Evolutionary conservation across 2,113 vertebrate genomes (phyloP).

Genomic region (Myiagra hebetior): DNA sequence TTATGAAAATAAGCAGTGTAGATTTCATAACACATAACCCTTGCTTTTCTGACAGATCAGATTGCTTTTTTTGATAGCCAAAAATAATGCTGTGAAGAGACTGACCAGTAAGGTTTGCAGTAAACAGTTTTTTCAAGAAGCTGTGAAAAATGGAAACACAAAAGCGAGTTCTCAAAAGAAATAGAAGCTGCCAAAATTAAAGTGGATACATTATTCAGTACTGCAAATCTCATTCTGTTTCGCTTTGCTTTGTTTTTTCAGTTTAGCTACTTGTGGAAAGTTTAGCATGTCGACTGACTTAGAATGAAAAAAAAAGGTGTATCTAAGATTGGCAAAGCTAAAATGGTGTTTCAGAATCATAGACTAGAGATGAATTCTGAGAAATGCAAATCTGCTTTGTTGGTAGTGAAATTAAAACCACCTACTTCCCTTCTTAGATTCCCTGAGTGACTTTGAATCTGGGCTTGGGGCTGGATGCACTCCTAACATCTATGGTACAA

Average conservation of each 20-base stretch:
- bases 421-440: neutral
- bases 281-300: neutral
- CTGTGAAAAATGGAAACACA: neutral
- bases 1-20: neutral
- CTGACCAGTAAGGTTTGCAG: neutral
- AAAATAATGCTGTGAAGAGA: neutral
- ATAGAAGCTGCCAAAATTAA: neutral
- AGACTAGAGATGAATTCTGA: neutral
- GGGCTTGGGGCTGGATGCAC: accelerated
- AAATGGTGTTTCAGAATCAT: neutral
- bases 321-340: neutral
- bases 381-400: neutral
- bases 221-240: neutral
- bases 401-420: neutral
- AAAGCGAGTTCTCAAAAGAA: neutral
- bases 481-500: neutral
- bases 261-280: neutral
- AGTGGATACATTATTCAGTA: neutral
- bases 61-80: neutral
- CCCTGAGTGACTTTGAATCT: neutral
- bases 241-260: neutral
- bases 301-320: neutral
- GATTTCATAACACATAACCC: neutral
- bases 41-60: neutral
- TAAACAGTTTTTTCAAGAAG: neutral